Percentiles rank a stretch among this genome's conserved stretches.
phyloP scores from a whole-genome alignment of 2,888 invertebrate species.

The Dione vanillae region DNA sequence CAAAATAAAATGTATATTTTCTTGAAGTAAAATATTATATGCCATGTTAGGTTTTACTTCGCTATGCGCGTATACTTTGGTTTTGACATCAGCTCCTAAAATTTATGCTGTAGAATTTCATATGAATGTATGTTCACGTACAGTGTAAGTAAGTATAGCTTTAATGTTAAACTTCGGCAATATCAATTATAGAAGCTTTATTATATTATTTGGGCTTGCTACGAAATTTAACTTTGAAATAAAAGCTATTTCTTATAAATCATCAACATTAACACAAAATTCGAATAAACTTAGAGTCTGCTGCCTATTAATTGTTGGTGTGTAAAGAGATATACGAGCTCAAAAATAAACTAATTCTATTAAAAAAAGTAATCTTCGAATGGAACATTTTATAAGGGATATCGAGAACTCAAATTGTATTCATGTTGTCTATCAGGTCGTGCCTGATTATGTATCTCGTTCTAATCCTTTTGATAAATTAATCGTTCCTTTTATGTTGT shows the following conservation, averaged over 20 bases:
- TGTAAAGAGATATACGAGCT: not conserved
- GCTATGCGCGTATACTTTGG: not conserved
- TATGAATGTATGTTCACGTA: not conserved
- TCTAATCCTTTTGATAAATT: constrained; percentile 47
- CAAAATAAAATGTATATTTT: not conserved
- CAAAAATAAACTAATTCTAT: not conserved
- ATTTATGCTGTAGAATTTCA: not conserved
- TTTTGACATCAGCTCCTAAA: not conserved
- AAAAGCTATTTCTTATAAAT: not conserved
- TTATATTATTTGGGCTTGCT: not conserved
- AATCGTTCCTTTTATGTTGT: constrained; percentile 49
- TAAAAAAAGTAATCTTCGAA: not conserved
- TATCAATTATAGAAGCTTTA: not conserved
- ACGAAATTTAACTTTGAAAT: not conserved
- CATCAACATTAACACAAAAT: not conserved
- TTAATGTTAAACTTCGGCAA: not conserved
- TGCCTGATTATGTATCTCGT: constrained; percentile 38
- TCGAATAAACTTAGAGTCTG: too few species aligned
- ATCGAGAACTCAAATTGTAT: constrained; percentile 10
- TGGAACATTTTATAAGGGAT: not conserved
- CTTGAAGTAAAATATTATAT: constrained; percentile 1
- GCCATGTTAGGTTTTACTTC: not conserved
- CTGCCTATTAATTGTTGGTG: too few species aligned
- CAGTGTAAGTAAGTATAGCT: not conserved
- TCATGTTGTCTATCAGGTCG: constrained; percentile 19